phyloP scores from a whole-genome alignment of 1,140 invertebrate species.

The Lerema accius region DNA sequence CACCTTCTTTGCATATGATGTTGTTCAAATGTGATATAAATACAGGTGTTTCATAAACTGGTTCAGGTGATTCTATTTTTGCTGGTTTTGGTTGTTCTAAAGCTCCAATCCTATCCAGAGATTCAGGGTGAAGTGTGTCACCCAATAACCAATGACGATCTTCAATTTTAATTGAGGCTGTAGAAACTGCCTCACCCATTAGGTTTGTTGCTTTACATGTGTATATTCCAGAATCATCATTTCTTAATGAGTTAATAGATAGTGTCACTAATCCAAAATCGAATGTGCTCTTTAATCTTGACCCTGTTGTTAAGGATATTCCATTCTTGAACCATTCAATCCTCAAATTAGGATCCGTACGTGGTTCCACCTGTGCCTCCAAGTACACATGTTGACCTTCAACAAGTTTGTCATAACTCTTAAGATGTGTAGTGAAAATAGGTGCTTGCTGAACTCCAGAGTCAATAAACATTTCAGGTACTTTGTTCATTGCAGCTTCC shows the following conservation, averaged over 20 bases:
- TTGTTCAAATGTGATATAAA: slow-evolving; percentile 96
- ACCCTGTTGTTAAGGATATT: slow-evolving; percentile 91
- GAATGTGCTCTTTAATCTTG: slow-evolving; percentile 93
- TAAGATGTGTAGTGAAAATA: slow-evolving; percentile 95
- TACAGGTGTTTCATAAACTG: slow-evolving; percentile 91
- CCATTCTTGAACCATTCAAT: slow-evolving; percentile 98
- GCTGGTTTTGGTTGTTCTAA: slow-evolving; percentile 90
- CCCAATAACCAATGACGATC: slow-evolving; percentile 93
- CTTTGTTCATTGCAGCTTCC: slow-evolving; percentile 94
- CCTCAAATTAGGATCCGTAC: slow-evolving; percentile 95
- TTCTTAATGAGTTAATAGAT: slow-evolving; percentile 92
- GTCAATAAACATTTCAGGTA: slow-evolving; percentile 93
- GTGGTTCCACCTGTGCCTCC: slow-evolving; percentile 97
- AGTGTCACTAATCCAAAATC: slow-evolving; percentile 97
- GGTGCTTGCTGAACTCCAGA: slow-evolving; percentile 92
- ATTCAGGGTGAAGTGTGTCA: slow-evolving; percentile 95
- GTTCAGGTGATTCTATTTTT: slow-evolving; percentile 87
- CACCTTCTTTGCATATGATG: slow-evolving; percentile 94
- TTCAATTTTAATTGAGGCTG: slow-evolving; percentile 94
- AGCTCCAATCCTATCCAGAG: slow-evolving; percentile 92
- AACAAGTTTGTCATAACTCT: slow-evolving; percentile 92
- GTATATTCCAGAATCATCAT: slow-evolving; percentile 96
- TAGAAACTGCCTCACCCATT: slow-evolving; percentile 95
- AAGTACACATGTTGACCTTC: slow-evolving; percentile 96
- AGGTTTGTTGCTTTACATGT: slow-evolving; percentile 96